Evolutionary conservation across 2,888 invertebrate genomes (phyloP), one percentile per base, ranked within the genome.

Genomic region (Leptogaster cylindrica): DNA sequence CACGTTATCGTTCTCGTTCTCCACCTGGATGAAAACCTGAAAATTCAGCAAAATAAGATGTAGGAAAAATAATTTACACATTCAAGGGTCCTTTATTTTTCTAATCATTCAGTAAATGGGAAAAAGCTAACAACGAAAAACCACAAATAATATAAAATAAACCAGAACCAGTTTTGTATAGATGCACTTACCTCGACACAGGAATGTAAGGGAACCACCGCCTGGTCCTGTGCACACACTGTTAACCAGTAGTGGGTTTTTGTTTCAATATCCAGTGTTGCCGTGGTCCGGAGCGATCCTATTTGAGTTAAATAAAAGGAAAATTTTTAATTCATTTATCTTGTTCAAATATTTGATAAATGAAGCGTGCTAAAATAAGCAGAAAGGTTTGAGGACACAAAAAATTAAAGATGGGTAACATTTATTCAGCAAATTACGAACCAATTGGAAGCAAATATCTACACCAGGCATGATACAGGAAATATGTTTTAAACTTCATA

Each of bases 1-100:
- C 44, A 89, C 89, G 85, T 97, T 94, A 84, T 99, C 98, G 83
- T 98, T 98, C 77, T 91, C 92, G 83, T 98, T 95, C 73, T 88
- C 83, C 71, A 98, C 91, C 77, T 91, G 88, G 55, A 93, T 85
- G 78, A 89, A 93, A 48, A 94, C 88, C 89, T 90, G 79, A 8
- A 78, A 66, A 73, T 58, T 66, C 65, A 71, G n/a, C 14, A 8
- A 14, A 41, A 6, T n/a, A 8, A 16, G 4, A 6, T 2, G 12
- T 41, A 6, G 18, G 16, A n/a, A n/a, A 55, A 55, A 20, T 36
- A 36, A 36, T 36, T 48, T 48, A 4, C 5, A 8, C 10, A 7
- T 31, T 6, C 6, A 14, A 5, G 14, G n/a, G n/a, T n/a, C n/a
- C n/a, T n/a, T n/a, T n/a, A n/a, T n/a, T n/a, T n/a, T n/a, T n/a